Conservation (phyloP, 2,888 invertebrate genomes). For the Pycnomerus fuliginosus region DNA sequence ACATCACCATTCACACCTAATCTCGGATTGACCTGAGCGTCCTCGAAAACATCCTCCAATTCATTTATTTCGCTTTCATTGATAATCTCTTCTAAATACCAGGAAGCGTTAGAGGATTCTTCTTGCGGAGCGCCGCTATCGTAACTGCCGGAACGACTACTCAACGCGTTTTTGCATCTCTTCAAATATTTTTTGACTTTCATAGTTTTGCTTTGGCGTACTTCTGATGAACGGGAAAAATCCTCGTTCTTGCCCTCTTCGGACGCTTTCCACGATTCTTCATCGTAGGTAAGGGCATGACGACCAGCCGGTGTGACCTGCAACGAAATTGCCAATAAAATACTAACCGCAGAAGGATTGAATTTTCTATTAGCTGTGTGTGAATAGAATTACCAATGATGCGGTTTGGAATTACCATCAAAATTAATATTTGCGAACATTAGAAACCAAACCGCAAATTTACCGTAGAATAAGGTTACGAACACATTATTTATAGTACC, state of each 20-base stretch:
- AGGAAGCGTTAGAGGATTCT: slow-evolving; percentile 34
- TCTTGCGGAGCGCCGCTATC: slow-evolving; percentile 25
- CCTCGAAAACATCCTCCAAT: slow-evolving; percentile 42
- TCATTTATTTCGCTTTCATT: slow-evolving; percentile 44
- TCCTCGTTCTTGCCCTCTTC: slow-evolving; percentile 27
- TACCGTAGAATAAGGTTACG: too few species aligned
- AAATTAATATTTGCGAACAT: too few species aligned
- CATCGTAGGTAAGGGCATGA: slow-evolving; percentile 48
- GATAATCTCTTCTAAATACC: slow-evolving; percentile 41
- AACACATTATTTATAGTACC: too few species aligned
- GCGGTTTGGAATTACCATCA: too few species aligned
- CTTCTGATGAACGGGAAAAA: slow-evolving; percentile 48
- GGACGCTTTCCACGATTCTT: slow-evolving; percentile 47
- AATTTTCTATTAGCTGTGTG: too few species aligned
- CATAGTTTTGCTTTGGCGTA: slow-evolving; percentile 56
- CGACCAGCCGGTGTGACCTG: slow-evolving; percentile 52
- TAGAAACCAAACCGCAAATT: too few species aligned
- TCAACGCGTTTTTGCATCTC: slow-evolving; percentile 55
- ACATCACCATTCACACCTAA: slow-evolving; percentile 23
- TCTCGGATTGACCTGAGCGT: slow-evolving; percentile 31
- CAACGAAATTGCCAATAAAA: slow-evolving; percentile 19
- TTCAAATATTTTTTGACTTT: slow-evolving; percentile 58
- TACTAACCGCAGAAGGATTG: background rate
- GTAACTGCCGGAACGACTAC: slow-evolving; percentile 27
- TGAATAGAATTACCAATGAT: too few species aligned